Evolutionary conservation across 2,113 vertebrate species (phyloP).

Genomic region (Cyanoramphus novaezelandiae): DNA sequence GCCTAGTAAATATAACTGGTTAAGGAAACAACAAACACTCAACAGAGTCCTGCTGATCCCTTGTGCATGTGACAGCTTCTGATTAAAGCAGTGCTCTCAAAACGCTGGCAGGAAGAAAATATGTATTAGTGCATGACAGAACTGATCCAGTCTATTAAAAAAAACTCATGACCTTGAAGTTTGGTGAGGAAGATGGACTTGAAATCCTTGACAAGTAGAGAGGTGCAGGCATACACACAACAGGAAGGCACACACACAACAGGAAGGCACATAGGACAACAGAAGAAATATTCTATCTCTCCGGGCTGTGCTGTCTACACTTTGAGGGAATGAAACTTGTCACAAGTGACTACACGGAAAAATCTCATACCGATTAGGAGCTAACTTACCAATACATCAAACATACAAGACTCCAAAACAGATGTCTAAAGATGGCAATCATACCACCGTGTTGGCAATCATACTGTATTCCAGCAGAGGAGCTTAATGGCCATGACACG

Average conservation of each 20-base stretch:
- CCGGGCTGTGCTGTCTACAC: not conserved
- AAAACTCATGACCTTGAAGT: not conserved
- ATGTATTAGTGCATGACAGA: not conserved
- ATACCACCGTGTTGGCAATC: not conserved
- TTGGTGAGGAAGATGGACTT: not conserved
- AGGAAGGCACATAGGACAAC: not conserved
- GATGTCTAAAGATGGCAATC: constrained; percentile 49
- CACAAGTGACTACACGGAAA: not conserved
- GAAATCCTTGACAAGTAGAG: not conserved
- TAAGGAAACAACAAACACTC: not conserved
- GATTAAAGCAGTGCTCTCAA: not conserved
- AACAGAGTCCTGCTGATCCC: not conserved
- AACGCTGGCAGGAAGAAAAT: not conserved
- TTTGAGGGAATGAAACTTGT: not conserved
- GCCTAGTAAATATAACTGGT: not conserved
- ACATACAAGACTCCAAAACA: not conserved
- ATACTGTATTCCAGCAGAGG: not conserved
- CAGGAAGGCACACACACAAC: not conserved
- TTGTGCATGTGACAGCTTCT: not conserved
- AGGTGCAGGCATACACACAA: not conserved
- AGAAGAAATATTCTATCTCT: not conserved
- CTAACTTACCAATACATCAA: not conserved
- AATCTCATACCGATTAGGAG: not conserved
- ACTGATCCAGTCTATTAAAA: not conserved
- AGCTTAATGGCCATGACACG: not conserved